Conservation (phyloP, 2,797 vertebrate species). For the Sebastes trivittatus region DNA sequence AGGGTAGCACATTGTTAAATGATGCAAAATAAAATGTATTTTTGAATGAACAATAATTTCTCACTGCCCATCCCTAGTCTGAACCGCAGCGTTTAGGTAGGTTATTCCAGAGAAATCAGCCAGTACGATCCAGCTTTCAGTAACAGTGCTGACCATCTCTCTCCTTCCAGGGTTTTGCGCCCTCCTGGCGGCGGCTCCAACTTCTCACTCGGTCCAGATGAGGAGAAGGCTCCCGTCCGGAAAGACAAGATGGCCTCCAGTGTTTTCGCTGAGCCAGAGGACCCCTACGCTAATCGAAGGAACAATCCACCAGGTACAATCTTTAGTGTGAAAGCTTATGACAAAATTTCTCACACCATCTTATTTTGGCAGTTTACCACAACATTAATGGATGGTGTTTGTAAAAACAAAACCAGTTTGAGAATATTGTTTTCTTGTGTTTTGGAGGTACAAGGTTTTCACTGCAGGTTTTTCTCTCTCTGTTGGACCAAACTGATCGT, state of each 20-base stretch:
- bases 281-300: constrained; percentile 87
- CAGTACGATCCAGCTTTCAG: neutral
- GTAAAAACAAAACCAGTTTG: neutral
- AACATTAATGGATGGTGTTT: neutral
- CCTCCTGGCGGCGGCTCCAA: constrained; percentile 96
- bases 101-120: neutral
- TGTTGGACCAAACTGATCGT: neutral
- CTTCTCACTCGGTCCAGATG: constrained; percentile 90
- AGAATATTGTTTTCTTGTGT: neutral
- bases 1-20: neutral
- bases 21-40: neutral
- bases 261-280: constrained; percentile 94
- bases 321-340: neutral
- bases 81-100: neutral
- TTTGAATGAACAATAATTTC: neutral
- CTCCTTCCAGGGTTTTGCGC: constrained; percentile 86
- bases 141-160: neutral
- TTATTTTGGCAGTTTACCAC: neutral
- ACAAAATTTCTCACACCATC: neutral
- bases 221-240: constrained; percentile 84
- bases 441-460: neutral
- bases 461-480: neutral
- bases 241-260: constrained; percentile 96
- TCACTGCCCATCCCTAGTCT: neutral
- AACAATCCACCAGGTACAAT: constrained; percentile 85